Evolutionary conservation across 2,113 vertebrate species (phyloP).

Genomic region (Perca fluviatilis): DNA sequence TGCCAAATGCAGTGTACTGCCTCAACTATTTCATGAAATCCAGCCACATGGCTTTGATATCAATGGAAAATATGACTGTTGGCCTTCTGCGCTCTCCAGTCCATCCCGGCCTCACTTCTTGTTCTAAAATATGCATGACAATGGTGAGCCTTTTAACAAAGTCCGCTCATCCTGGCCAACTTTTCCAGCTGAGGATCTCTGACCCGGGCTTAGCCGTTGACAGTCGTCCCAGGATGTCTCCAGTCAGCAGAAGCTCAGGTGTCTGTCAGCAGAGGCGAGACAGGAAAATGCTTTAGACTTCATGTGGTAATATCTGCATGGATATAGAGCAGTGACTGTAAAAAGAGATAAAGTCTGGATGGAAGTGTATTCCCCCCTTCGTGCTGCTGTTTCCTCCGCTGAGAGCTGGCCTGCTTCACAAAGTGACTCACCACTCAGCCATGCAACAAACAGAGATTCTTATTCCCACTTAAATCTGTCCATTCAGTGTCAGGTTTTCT

Average conservation of each 20-base stretch:
- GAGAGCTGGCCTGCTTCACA: constrained; percentile 60
- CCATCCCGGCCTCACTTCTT: constrained; percentile 62
- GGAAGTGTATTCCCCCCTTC: constrained; percentile 53
- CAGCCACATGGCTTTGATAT: constrained; percentile 86
- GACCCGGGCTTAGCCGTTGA: constrained; percentile 59
- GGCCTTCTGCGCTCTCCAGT: constrained; percentile 62
- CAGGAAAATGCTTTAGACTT: constrained; percentile 66
- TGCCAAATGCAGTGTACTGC: constrained; percentile 63
- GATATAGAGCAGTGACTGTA: constrained; percentile 47
- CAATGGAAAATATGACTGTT: constrained; percentile 84
- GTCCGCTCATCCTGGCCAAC: constrained; percentile 57
- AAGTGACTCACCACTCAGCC: constrained; percentile 72
- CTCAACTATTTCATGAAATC: constrained; percentile 75
- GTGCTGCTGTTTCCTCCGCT: constrained; percentile 68
- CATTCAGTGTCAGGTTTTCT: constrained; percentile 54
- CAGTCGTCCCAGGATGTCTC: constrained; percentile 67
- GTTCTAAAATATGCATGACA: constrained; percentile 69
- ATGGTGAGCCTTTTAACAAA: constrained; percentile 51
- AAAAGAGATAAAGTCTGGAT: constrained; percentile 66
- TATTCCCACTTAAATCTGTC: constrained; percentile 53
- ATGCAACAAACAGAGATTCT: constrained; percentile 68
- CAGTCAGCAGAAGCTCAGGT: constrained; percentile 73
- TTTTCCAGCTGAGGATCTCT: constrained; percentile 69
- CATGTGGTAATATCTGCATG: constrained; percentile 71
- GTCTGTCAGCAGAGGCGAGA: constrained; percentile 68